Conservation (phyloP, 2,113 vertebrate genomes). For the Tupaia chinensis region DNA sequence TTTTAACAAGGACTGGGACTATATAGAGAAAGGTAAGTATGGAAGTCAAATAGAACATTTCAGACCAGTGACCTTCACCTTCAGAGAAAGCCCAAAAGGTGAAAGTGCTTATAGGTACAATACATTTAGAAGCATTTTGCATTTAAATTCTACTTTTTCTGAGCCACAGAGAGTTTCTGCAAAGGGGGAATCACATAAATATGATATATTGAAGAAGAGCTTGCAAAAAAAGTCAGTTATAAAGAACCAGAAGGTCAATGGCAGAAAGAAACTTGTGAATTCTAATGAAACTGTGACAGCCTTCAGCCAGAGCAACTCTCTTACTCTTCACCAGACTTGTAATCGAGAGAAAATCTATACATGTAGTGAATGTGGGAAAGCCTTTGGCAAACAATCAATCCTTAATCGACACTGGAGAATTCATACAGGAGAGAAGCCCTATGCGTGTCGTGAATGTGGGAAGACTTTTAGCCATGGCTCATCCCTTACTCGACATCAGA, state of each 20-base stretch:
- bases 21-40: not conserved
- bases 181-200: slow-evolving; percentile 45
- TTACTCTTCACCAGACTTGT: slow-evolving; percentile 50
- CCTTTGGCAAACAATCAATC: slow-evolving; percentile 74
- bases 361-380: slow-evolving; percentile 76
- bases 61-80: slow-evolving; percentile 36
- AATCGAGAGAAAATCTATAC: slow-evolving; percentile 56
- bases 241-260: slow-evolving; percentile 45
- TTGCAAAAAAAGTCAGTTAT: slow-evolving; percentile 39
- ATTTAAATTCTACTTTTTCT: slow-evolving; percentile 42
- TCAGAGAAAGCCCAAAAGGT: slow-evolving; percentile 2
- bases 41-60: slow-evolving; percentile 52
- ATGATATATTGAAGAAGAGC: slow-evolving; percentile 55
- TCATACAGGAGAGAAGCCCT: slow-evolving; percentile 77
- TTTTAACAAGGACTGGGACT: not conserved
- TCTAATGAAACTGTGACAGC: slow-evolving; percentile 52
- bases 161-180: slow-evolving; percentile 67
- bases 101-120: slow-evolving; percentile 18
- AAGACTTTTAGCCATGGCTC: slow-evolving; percentile 76
- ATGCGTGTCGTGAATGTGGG: slow-evolving; percentile 71
- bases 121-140: slow-evolving; percentile 14
- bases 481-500: slow-evolving; percentile 76
- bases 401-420: slow-evolving; percentile 75
- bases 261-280: slow-evolving; percentile 49
- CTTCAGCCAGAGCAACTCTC: slow-evolving; percentile 62